These are phyloP conservation scores for Leptopilina boulardi DNA, from an alignment of 1,140 invertebrate genomes.

Conservation along the genomic window DNA sequence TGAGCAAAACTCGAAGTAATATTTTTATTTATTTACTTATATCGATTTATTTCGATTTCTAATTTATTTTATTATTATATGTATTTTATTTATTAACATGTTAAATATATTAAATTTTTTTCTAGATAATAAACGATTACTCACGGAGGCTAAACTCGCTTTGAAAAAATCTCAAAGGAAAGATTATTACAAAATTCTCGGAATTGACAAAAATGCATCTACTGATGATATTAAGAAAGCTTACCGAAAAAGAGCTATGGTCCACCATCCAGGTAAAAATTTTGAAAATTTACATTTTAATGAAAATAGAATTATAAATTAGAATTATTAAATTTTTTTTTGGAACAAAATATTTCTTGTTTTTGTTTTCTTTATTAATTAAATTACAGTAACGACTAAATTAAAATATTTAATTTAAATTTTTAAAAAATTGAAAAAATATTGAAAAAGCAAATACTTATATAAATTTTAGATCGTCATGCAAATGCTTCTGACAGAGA, in stretches of 20 bases:
- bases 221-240: constrained; percentile 98
- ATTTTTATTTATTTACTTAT: constrained; percentile 37
- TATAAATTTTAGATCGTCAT: constrained; percentile 86
- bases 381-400: too few species aligned
- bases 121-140: constrained; percentile 83
- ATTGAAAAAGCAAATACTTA: too few species aligned
- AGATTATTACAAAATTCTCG: constrained; percentile 98
- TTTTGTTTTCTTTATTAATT: constrained; percentile 29
- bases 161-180: constrained; percentile 95
- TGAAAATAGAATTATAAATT: constrained; percentile 26
- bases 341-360: constrained; percentile 24
- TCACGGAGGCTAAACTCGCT: constrained; percentile 91
- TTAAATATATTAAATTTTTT: constrained; percentile 41
- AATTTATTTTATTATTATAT: neutral
- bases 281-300: constrained; percentile 36
- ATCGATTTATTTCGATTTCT: neutral
- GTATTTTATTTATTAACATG: constrained; percentile 10
- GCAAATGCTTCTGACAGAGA: constrained; percentile 88
- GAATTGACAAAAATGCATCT: constrained; percentile 88
- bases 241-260: constrained; percentile 92
- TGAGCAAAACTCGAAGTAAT: constrained; percentile 86
- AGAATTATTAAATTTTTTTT: too few species aligned
- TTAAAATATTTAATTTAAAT: too few species aligned
- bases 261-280: constrained; percentile 86
- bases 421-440: neutral